phyloP scores from a whole-genome alignment of 2,888 invertebrate genomes.

The Resseliella maxima region DNA sequence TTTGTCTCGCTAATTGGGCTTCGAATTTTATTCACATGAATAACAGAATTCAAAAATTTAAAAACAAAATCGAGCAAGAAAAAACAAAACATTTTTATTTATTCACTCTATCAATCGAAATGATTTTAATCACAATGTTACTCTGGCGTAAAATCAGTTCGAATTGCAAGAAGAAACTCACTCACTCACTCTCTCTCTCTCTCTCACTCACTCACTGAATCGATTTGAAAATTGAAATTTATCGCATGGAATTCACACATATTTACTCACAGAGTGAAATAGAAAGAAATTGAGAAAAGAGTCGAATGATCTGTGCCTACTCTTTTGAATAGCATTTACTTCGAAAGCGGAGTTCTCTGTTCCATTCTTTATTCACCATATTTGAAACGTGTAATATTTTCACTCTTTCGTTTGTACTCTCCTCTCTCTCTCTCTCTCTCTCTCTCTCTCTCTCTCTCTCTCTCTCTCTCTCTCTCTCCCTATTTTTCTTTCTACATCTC shows the following conservation, averaged over 20 bases:
- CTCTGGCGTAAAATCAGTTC: background rate
- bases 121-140: constrained; percentile 5
- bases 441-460: background rate
- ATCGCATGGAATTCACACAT: constrained; percentile 10
- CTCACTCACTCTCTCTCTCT: too few relatives aligned
- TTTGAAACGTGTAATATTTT: background rate
- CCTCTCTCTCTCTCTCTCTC: background rate
- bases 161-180: background rate
- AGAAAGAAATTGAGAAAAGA: background rate
- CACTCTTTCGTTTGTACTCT: background rate
- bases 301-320: background rate
- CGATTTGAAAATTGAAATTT: constrained; percentile 49
- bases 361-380: constrained; percentile 12
- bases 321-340: background rate
- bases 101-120: background rate
- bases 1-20: too few relatives aligned
- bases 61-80: too few relatives aligned
- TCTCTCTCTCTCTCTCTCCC: background rate
- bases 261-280: background rate
- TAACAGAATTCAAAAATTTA: too few relatives aligned
- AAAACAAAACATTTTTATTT: too few relatives aligned
- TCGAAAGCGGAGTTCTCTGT: background rate
- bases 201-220: too few relatives aligned
- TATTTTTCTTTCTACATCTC: background rate
- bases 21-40: too few relatives aligned